Base-by-base conservation (phyloP, 2,113 vertebrate genomes). In the Oryzias woworae region DNA sequence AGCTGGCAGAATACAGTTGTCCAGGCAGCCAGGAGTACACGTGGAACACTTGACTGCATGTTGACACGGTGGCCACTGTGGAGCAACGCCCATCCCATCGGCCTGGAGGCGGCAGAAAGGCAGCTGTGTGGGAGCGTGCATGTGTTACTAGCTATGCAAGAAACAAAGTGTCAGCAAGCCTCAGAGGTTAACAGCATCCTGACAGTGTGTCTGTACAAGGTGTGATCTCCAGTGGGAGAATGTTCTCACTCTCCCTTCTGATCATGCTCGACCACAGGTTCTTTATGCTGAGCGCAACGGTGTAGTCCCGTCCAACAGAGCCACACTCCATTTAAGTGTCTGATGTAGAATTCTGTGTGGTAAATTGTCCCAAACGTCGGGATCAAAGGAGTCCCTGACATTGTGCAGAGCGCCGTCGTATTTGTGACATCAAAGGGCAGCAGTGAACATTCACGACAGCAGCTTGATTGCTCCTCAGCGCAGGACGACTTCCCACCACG, bases 301-400 rank as follows among this genome's bases (percentile, higher is more conserved):
- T 84, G 69, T 68, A 75, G 77, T 83, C 62, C 69, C 47, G 66
- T 85, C 60, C 79, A 61, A 64, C 74, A 61, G 62, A 58, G 53
- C 70, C 49, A 23, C 18, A 48, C 62, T 69, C 71, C 57, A 24
- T 51, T 42, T 65, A 66, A 48, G 66, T 20, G 20, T 20, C 20
- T 67, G 63, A 67, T 84, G 80, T 87, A 62, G 74, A 82, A 76
- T 78, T 89, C 88, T 83, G 78, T 85, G 88, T 83, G 73, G 87
- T 88, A 75, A 87, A 88, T 77, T 79, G 85, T 84, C 85, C 69
- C 82, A 83, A 84, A 89, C 82, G 86, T 88, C 84, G 83, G 80
- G 85, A 90, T 89, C 87, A 89, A 89, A 90, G 75, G 72, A 77
- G 87, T 79, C 73, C 67, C 80, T 86, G 84, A 83, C 77, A 85